Conservation (phyloP, 2,888 invertebrate genomes). For the Amphipyra berbera region DNA sequence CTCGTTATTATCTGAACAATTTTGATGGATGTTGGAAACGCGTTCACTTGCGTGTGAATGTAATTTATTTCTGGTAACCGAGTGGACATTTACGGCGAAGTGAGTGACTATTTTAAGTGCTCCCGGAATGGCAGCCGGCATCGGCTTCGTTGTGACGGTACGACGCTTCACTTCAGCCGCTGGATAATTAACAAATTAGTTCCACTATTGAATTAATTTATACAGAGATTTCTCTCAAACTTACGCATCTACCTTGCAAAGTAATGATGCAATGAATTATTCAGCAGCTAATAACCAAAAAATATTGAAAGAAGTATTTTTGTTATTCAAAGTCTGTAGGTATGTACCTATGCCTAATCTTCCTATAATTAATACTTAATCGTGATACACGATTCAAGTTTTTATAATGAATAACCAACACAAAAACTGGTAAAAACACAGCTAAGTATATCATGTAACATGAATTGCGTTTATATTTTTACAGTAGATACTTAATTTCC, state of each 20-base stretch:
- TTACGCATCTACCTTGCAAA: conserved; percentile 47
- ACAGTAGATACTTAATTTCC: background rate
- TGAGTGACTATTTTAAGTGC: conserved; percentile 72
- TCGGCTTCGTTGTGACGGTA: conserved; percentile 59
- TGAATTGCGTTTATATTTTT: background rate
- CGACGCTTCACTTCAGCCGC: conserved; percentile 62
- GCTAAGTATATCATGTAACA: too few species aligned
- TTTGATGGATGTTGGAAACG: conserved; percentile 40
- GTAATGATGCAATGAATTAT: conserved; percentile 23
- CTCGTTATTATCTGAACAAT: conserved; percentile 26
- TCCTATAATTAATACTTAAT: conserved; percentile 43
- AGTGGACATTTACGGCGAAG: conserved; percentile 69
- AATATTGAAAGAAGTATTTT: conserved; percentile 6
- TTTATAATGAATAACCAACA: conserved; percentile 16
- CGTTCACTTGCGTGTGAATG: conserved; percentile 45
- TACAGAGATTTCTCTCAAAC: conserved; percentile 62
- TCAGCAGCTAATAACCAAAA: conserved; percentile 25
- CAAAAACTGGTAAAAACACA: conserved; percentile 8
- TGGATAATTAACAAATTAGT: conserved; percentile 76
- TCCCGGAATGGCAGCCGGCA: conserved; percentile 59
- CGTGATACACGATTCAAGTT: conserved; percentile 46
- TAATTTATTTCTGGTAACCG: conserved; percentile 67
- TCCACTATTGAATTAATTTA: conserved; percentile 69
- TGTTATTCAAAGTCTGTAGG: conserved; percentile 12
- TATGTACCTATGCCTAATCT: conserved; percentile 18